Evolutionary conservation across 2,888 invertebrate species (phyloP), one percentile per base, ranked within the genome.

Genomic region (Alviniconcha strummeri): DNA sequence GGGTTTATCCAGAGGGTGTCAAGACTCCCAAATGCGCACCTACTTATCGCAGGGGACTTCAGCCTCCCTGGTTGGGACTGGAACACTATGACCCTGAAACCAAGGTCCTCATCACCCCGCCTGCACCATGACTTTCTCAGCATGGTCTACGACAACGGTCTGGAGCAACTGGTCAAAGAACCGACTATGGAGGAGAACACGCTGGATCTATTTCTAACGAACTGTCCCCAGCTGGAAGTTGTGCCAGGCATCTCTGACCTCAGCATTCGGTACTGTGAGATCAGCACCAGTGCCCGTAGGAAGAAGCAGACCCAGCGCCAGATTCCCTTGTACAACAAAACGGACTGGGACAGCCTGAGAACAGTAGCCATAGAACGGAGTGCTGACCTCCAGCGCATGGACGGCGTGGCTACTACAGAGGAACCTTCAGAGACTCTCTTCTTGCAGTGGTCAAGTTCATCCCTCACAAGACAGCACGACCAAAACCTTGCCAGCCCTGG

Each of bases 91-190:
- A 56, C 56, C 55, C 11, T 76, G 56, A 19, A 54, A 17, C 76
- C 55, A 55, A 56, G 57, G 57, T 56, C 64, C 6, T n/a, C 67
- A 0, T 79, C 9, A 17, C 52, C 79, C 17, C 13, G 52, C 3
- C 79, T 79, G 5, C 79, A 79, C 19, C 8, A 52, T 67, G n/a
- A 79, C 67, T 79, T 79, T 17, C 36, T 64, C 52, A 67, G 64
- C 79, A 79, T 79, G 52, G 17, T 79, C 15, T 17, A 79, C 19
- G 79, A 79, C 19, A 79, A 79, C 15, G 64, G 79, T 64, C 13
- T 79, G 17, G 79, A 79, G 67, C 79, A 79, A 9, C 79, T 79
- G 19, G 79, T 79, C 7, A 79, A 79, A 64, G 64, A 79, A 54
- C 64, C 79, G 56, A 79, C 67, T 17, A 79, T 52, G 52, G 56